Conservation (phyloP, 2,888 invertebrate species). For the Tetranychus truncatus region DNA sequence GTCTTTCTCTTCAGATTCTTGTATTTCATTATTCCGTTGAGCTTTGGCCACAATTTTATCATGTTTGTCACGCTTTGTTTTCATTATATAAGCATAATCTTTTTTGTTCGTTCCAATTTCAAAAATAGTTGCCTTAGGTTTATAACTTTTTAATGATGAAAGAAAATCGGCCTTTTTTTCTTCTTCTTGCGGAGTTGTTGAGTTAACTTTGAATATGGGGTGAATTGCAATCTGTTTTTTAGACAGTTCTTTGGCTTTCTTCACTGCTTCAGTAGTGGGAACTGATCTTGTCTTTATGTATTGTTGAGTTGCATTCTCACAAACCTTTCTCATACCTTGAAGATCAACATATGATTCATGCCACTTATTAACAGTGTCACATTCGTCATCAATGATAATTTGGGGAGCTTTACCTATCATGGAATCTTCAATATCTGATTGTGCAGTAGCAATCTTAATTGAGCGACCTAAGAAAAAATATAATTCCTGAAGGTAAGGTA, state of each 20-base stretch:
- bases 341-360: conserved; percentile 55
- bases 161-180: conserved; percentile 14
- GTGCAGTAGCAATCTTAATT: conserved; percentile 19
- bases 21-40: conserved; percentile 24
- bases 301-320: conserved; percentile 72
- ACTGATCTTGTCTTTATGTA: conserved; percentile 69
- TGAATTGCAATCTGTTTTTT: conserved; percentile 40
- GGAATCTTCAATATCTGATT: conserved; percentile 32
- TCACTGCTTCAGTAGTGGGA: conserved; percentile 72
- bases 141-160: conserved; percentile 46
- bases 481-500: conserved; percentile 77
- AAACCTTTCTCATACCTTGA: conserved; percentile 49
- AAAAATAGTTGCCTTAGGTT: conserved; percentile 72
- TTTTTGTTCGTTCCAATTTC: conserved; percentile 67
- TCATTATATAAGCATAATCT: conserved; percentile 61
- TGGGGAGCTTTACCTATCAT: conserved; percentile 65
- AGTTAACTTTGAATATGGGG: conserved; percentile 40
- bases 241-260: conserved; percentile 49
- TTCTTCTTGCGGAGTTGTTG: not conserved
- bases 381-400: conserved; percentile 59
- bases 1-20: conserved; percentile 22
- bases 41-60: conserved; percentile 27
- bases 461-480: conserved; percentile 74
- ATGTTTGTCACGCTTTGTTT: conserved; percentile 46
- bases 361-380: conserved; percentile 52